Evolutionary conservation across 2,888 invertebrate genomes (phyloP), one percentile per base, ranked within the genome.

Genomic region (Hyppa rectilinea): DNA sequence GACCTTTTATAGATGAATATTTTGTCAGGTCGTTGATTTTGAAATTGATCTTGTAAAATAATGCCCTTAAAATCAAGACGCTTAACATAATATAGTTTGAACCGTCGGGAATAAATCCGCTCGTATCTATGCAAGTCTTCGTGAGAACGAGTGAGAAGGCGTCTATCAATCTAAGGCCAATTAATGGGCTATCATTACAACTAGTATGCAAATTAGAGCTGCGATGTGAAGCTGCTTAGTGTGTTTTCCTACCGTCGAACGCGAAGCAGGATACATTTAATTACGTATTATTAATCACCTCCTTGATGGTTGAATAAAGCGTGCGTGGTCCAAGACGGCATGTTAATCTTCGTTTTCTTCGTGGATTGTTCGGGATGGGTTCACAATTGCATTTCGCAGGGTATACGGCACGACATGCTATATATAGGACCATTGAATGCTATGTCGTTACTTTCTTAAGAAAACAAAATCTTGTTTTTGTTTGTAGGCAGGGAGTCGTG

Each of bases 271-370:
- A 89, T 90, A 86, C 59, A 71, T 75, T 88, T 88, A 90, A 89
- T 90, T 88, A 88, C 85, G 71, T 87, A 77, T 85, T 87, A 90
- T 89, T 90, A 89, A 90, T 90, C 83, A 86, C 76, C 74, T 84
- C 78, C 81, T 82, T 85, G 85, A 84, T 81, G 82, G 79, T 83
- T 87, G 86, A 90, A 89, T 80, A 89, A 85, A 83, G 82, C 75
- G 71, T 67, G 34, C 59, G 38, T 58, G 79, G 75, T 81, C 77
- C 71, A 80, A 83, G 80, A 83, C 78, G 81, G 83, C 85, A 87
- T 84, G 83, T 83, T 85, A 84, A 87, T 87, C 80, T 83, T 82
- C 71, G 71, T 86, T 87, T 87, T 85, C 84, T 85, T 74, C 75
- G 78, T 81, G 82, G 83, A 87, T 86, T 83, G 76, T 85, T 82